phyloP scores from a whole-genome alignment of 2,797 vertebrate species.

The Falco biarmicus region DNA sequence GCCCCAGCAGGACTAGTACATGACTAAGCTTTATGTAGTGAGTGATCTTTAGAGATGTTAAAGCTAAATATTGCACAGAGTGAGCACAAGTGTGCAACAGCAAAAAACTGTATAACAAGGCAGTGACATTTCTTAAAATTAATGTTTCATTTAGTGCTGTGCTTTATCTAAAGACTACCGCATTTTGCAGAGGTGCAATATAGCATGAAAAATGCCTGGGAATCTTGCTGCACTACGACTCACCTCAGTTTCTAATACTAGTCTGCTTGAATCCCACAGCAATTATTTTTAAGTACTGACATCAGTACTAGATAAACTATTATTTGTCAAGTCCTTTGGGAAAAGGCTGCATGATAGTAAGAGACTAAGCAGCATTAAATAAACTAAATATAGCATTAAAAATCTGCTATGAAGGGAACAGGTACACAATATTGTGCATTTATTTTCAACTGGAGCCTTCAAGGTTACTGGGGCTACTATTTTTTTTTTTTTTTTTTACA shows the following conservation, averaged over 20 bases:
- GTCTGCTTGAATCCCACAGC: background rate
- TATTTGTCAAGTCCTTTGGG: background rate
- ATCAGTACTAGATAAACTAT: background rate
- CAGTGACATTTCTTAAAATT: slow-evolving; percentile 8
- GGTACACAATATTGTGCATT: background rate
- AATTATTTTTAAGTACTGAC: slow-evolving; percentile 45
- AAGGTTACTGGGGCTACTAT: background rate
- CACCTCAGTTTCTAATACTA: background rate
- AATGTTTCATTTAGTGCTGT: background rate
- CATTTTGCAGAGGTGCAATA: background rate
- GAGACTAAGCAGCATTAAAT: background rate
- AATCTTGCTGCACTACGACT: background rate
- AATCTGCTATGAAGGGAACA: background rate
- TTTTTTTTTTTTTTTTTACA: background rate
- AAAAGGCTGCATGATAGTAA: background rate
- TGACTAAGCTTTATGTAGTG: background rate
- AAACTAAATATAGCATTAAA: slow-evolving; percentile 13
- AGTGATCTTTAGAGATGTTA: background rate
- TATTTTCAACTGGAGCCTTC: background rate
- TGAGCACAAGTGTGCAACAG: background rate
- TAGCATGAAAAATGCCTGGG: background rate
- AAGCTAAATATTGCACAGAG: background rate
- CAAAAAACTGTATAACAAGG: background rate
- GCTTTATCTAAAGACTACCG: background rate
- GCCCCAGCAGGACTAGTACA: background rate